Percentiles rank a stretch among this genome's conserved stretches.
phyloP scores from a whole-genome alignment of 2,888 invertebrate genomes.

The Hirtodrosophila trivittata region DNA sequence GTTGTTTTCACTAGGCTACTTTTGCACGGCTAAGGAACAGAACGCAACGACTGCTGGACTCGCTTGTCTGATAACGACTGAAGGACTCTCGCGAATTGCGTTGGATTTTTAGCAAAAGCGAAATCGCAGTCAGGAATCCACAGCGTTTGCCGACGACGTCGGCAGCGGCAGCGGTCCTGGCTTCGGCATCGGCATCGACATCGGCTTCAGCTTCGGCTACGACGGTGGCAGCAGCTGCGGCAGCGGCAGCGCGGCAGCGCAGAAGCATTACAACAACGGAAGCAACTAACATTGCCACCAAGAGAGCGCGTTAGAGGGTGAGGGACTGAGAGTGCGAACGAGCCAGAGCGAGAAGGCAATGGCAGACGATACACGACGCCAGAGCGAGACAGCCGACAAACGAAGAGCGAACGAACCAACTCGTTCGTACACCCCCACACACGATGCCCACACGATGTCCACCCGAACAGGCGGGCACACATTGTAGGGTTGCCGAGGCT shows the following conservation, averaged over 20 bases:
- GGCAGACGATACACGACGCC: background rate
- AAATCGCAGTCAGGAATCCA: constrained; percentile 50
- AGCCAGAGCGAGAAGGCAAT: constrained; percentile 3
- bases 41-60: constrained; percentile 83
- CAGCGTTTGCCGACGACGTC: constrained; percentile 13
- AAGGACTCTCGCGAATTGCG: constrained; percentile 82
- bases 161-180: constrained; percentile 28
- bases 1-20: constrained; percentile 81
- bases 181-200: too few species aligned
- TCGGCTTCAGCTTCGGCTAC: constrained; percentile 12
- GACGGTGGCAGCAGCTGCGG: constrained; percentile 22
- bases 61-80: constrained; percentile 84
- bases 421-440: constrained; percentile 45
- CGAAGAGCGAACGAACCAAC: constrained; percentile 11
- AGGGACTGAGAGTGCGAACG: background rate
- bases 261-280: constrained; percentile 79
- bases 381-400: constrained; percentile 4
- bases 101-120: constrained; percentile 77
- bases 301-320: constrained; percentile 9
- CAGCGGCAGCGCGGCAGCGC: constrained; percentile 45
- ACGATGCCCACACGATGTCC: constrained; percentile 36
- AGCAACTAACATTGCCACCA: constrained; percentile 59
- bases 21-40: constrained; percentile 82
- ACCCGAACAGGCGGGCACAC: constrained; percentile 44
- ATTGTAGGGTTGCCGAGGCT: constrained; percentile 40